Conservation (phyloP, 2,888 invertebrate species). For the Ernsta delagoae region DNA sequence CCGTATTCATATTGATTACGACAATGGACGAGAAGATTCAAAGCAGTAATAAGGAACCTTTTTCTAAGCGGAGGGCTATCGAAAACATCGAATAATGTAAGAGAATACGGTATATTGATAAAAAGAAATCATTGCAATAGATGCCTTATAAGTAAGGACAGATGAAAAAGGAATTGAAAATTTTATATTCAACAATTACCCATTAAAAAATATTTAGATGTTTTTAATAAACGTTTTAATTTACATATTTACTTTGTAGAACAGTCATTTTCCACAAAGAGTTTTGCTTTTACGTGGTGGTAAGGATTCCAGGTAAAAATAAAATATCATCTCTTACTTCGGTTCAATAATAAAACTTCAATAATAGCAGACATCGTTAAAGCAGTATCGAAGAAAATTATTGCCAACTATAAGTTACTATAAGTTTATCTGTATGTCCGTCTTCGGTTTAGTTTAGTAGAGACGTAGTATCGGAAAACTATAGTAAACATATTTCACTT, state of each 20-base stretch:
- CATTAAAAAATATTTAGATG: conserved; percentile 5
- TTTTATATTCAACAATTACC: too few species aligned
- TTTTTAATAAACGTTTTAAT: conserved; percentile 12
- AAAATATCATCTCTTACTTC: not conserved
- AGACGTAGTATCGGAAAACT: too few species aligned
- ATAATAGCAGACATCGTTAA: conserved; percentile 1
- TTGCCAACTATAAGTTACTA: not conserved
- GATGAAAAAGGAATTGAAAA: too few species aligned
- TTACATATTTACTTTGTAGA: not conserved
- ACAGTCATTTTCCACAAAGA: not conserved
- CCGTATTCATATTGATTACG: conserved; percentile 44
- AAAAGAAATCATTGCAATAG: not conserved
- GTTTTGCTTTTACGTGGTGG: not conserved
- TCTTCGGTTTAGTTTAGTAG: too few species aligned
- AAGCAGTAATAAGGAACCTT: conserved; percentile 59
- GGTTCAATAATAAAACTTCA: not conserved
- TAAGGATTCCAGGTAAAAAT: not conserved
- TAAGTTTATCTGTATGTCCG: too few species aligned
- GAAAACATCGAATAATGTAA: conserved; percentile 69
- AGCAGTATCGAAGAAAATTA: conserved; percentile 4
- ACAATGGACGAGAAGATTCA: conserved; percentile 49
- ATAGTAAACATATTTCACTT: too few species aligned
- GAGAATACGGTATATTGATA: conserved; percentile 53
- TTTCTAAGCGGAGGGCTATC: conserved; percentile 53
- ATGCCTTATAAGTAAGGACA: too few species aligned